Base-by-base conservation (phyloP, 2,797 vertebrate genomes). In the Poeciliopsis turneri region DNA sequence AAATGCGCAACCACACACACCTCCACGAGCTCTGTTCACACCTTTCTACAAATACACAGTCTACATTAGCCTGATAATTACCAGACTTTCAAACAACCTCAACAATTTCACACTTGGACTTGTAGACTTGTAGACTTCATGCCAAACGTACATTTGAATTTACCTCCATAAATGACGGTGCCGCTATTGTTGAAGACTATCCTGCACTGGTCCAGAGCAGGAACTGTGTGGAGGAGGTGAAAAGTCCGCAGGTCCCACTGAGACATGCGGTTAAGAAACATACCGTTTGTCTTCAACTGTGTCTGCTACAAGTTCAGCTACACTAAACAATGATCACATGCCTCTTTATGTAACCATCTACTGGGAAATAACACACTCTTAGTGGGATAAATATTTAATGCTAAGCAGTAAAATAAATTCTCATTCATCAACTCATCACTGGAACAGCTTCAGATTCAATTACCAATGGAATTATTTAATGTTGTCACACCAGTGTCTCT, bases 141-240 rank as follows among this genome's bases (percentile, higher is more conserved):
- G 82, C 83, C 18, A 88, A 87, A 30, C 30, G 30, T 30, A 30
- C 30, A 30, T 30, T 30, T 59, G 47, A 25, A 74, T 88, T 94
- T 95, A 99, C 98, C 98, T 97, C 98, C 98, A 78, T 99, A 99
- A 94, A 99, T 99, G 86, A 99, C 97, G 0, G 98, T 99, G 88
- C 98, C 98, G 0, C 96, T 98, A 89, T 99, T 98, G 93, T 99
- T 99, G 94, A 99, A 99, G 74, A 99, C 98, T 36, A 99, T 97
- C 45, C 98, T 96, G 89, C 98, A 99, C 92, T 99, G 98, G 94
- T 99, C 98, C 90, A 99, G 94, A 11, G 98, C 98, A 45, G 98
- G 98, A 70, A 99, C 98, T 0, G 98, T 99, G 91, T 99, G 98
- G 49, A 99, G 95, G 71, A 99, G 96, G 90, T 99, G 98, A 90